Evolutionary conservation across 2,113 vertebrate genomes (phyloP), one percentile per base, ranked within the genome.

Genomic region (Poeciliopsis prolifica): DNA sequence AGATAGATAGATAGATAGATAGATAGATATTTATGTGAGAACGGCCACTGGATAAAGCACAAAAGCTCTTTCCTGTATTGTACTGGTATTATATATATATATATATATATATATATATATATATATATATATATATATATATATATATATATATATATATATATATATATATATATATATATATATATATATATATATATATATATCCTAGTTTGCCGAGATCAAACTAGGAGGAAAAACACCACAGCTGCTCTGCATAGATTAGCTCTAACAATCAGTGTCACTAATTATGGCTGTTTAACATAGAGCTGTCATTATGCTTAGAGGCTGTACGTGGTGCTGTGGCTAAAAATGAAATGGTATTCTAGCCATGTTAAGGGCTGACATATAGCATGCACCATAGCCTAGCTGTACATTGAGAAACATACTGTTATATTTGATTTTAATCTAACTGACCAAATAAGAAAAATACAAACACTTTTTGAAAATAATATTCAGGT

Each of bases 261-360:
- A 89, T 90, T 88, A 89, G 81, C 81, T 68, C 74, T 66, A 86
- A 88, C 90, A 91, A 88, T 93, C 85, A 91, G 71, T 80, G 84
- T 62, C 86, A 83, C 82, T 89, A 92, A 91, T 92, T 91, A 91
- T 3, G 65, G 88, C 87, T 91, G 86, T 92, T 92, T 90, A 92
- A 89, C 89, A 92, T 90, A 75, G 83, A 91, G 85, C 82, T 72
- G 77, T 87, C 82, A 89, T 89, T 91, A 83, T 62, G 69, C 86
- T 81, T 78, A 82, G 89, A 86, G 89, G 87, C 90, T 87, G 37
- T 78, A 87, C 84, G 84, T 88, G 82, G 87, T 79, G 79, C 81
- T 44, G 69, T 61, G 63, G 68, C 76, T 72, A 60, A 14, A 65
- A 61, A 65, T 78, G 62, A 86, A 81, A 86, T 82, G 80, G 86